phyloP scores from a whole-genome alignment of 2,113 vertebrate genomes.

The Vireo altiloquus region DNA sequence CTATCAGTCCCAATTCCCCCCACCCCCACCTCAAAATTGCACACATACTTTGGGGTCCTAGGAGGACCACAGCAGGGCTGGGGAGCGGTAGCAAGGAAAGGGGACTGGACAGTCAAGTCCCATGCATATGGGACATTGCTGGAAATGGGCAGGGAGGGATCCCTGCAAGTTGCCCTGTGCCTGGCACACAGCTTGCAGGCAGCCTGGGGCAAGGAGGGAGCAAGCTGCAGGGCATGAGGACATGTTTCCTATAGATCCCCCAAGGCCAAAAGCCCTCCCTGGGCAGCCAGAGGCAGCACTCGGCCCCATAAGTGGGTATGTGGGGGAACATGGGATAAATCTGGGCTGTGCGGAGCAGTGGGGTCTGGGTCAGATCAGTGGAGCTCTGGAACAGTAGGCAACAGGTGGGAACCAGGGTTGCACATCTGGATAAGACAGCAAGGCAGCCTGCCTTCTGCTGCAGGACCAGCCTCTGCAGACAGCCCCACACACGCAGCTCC shows the following conservation, averaged over 20 bases:
- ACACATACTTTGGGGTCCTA: not conserved
- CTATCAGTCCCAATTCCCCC: not conserved
- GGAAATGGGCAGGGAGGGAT: not conserved
- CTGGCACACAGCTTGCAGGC: not conserved
- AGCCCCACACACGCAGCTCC: not conserved
- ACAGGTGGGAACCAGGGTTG: not conserved
- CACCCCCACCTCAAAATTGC: not conserved
- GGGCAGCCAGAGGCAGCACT: not conserved
- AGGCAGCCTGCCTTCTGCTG: not conserved
- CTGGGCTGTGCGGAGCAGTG: not conserved
- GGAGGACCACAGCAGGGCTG: not conserved
- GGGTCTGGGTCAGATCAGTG: not conserved
- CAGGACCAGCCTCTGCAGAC: not conserved
- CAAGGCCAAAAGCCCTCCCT: not conserved
- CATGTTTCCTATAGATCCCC: not conserved
- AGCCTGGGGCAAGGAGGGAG: not conserved
- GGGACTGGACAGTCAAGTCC: not conserved
- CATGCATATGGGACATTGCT: not conserved
- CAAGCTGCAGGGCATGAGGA: not conserved
- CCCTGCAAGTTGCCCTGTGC: not conserved
- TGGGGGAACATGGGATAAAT: not conserved
- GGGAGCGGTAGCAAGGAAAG: not conserved
- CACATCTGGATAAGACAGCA: not conserved
- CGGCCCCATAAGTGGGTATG: fast-evolving
- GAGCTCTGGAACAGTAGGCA: not conserved